These are phyloP conservation scores for Proales similis DNA, from an alignment of 1,140 invertebrate species.

Conservation along the genomic window DNA sequence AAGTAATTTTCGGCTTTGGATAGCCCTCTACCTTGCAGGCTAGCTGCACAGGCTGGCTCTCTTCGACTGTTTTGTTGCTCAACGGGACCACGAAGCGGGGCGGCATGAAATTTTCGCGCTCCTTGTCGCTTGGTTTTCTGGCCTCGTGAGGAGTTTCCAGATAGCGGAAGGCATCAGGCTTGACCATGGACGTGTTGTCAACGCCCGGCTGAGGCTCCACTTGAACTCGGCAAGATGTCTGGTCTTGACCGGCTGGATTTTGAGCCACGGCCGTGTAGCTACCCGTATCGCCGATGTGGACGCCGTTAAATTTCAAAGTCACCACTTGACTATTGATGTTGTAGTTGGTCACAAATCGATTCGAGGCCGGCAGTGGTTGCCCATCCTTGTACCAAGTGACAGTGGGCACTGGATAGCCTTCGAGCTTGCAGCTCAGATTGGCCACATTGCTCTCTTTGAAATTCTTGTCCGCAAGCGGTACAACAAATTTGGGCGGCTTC, in stretches of 20 bases:
- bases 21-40: constrained; percentile 85
- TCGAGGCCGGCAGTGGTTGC: constrained; percentile 38
- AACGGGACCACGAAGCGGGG: constrained; percentile 86
- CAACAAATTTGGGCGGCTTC: constrained; percentile 73
- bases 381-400: constrained; percentile 95
- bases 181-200: constrained; percentile 26
- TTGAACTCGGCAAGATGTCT: background rate
- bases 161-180: constrained; percentile 19
- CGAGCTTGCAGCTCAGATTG: constrained; percentile 84
- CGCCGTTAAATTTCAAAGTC: background rate
- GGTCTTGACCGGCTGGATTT: constrained; percentile 24
- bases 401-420: constrained; percentile 81
- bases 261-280: constrained; percentile 17
- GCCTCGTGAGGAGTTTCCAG: constrained; percentile 9
- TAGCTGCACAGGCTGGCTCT: constrained; percentile 87
- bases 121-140: background rate
- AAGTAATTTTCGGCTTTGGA: constrained; percentile 86
- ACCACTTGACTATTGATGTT: constrained; percentile 8
- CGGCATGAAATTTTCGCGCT: constrained; percentile 41
- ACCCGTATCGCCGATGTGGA: constrained; percentile 21
- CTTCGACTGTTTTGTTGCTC: constrained; percentile 73
- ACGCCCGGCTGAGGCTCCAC: background rate
- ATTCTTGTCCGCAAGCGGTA: constrained; percentile 75
- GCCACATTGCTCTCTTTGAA: constrained; percentile 87
- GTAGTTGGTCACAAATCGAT: constrained; percentile 14